A percentile compares a stretch with the other conserved stretches of the same genome.
These are phyloP conservation scores for Saccostrea glomerata DNA, from an alignment of 1,140 invertebrate genomes.

Conservation along the genomic window DNA sequence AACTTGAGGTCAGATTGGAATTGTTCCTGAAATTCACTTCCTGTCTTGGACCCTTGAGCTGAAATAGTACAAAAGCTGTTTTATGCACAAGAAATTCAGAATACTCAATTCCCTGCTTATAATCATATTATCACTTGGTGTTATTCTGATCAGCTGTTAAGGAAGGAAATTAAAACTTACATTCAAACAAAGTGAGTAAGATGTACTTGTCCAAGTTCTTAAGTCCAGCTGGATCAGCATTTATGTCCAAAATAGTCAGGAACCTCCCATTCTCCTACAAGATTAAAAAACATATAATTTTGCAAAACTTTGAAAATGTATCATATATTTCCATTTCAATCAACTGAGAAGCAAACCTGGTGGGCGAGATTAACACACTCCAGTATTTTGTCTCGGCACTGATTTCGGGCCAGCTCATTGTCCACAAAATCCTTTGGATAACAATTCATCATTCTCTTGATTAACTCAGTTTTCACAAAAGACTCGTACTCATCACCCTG, in stretches of 20 bases:
- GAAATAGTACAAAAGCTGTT: neutral
- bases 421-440: conserved; percentile 74
- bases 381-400: conserved; percentile 75
- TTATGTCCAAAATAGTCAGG: conserved; percentile 76
- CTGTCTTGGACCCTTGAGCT: conserved; percentile 51
- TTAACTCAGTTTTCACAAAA: conserved; percentile 77
- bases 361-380: conserved; percentile 68
- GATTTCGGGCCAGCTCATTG: conserved; percentile 66
- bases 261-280: conserved; percentile 74
- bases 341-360: conserved; percentile 50
- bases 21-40: conserved; percentile 58
- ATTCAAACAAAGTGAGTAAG: conserved; percentile 77
- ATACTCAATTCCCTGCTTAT: too few relatives aligned
- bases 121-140: too few relatives aligned
- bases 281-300: neutral
- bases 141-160: too few relatives aligned
- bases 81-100: too few relatives aligned
- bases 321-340: neutral
- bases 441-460: conserved; percentile 73
- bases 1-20: conserved; percentile 75
- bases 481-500: conserved; percentile 74
- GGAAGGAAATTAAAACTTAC: conserved; percentile 62
- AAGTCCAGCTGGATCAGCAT: conserved; percentile 70
- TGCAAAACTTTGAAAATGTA: too few relatives aligned
- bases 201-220: conserved; percentile 77